phyloP scores from a whole-genome alignment of 2,113 vertebrate genomes.

The Noturus placidus region DNA sequence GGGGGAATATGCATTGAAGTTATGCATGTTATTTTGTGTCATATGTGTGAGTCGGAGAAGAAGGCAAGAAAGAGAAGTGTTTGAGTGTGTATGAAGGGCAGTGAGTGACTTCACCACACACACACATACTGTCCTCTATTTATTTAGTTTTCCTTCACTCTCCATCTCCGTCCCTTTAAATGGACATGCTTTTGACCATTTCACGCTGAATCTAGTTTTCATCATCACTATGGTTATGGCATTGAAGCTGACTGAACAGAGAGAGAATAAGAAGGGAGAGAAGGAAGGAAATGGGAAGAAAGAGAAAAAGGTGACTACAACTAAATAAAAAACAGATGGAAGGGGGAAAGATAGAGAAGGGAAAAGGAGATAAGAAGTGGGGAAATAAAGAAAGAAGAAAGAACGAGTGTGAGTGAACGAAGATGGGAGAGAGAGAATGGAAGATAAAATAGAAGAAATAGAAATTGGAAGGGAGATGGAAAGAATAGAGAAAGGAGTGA shows the following conservation, averaged over 20 bases:
- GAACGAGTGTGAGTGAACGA: neutral
- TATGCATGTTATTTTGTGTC: neutral
- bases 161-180: neutral
- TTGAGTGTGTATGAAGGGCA: neutral
- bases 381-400: neutral
- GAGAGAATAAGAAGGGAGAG: neutral
- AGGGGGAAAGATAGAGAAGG: neutral
- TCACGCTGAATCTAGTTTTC: neutral
- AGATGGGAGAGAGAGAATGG: neutral
- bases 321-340: neutral
- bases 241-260: neutral
- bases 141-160: neutral
- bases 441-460: neutral
- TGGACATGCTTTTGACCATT: neutral
- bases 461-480: neutral
- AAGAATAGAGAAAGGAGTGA: neutral
- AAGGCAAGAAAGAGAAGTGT: neutral
- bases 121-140: neutral
- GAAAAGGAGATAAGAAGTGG: neutral
- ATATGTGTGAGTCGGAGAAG: constrained; percentile 7
- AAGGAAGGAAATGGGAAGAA: neutral
- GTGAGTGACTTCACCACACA: neutral
- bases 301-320: neutral
- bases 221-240: neutral
- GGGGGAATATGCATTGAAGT: too few relatives aligned